Evolutionary conservation across 2,113 vertebrate species (phyloP).

Genomic region (Syngnathus scovelli): DNA sequence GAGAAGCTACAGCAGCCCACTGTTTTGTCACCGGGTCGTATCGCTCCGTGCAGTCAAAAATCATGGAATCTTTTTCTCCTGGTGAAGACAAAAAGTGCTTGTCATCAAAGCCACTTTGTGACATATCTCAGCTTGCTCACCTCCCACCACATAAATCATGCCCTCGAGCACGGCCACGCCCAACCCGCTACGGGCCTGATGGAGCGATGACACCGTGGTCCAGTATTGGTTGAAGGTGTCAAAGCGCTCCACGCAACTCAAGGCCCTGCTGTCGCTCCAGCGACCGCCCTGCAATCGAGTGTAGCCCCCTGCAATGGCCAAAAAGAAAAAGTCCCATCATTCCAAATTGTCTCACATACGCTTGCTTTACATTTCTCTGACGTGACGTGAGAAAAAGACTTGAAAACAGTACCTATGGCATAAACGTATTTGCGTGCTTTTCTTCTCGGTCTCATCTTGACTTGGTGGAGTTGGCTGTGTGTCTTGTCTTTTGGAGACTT

Average conservation of each 20-base stretch:
- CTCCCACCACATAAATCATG: constrained; percentile 96
- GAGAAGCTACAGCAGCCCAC: constrained; percentile 89
- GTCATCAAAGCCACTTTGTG: no score
- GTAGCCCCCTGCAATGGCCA: constrained; percentile 80
- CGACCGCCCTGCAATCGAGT: constrained; percentile 90
- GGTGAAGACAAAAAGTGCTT: constrained; percentile 4
- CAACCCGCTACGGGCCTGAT: constrained; percentile 91
- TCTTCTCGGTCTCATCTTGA: constrained; percentile 86
- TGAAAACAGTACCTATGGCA: constrained; percentile 78
- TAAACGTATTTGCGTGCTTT: constrained; percentile 98
- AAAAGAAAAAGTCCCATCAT: neutral
- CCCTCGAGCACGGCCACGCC: constrained; percentile 88
- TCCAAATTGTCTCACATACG: neutral
- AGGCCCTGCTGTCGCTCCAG: constrained; percentile 91
- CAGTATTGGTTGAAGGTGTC: constrained; percentile 98
- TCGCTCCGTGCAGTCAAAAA: constrained; percentile 94
- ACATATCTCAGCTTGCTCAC: constrained; percentile 58
- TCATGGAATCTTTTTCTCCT: constrained; percentile 97
- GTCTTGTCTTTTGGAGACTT: constrained; percentile 90
- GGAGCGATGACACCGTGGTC: constrained; percentile 94
- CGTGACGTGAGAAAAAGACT: neutral
- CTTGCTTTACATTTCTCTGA: no score
- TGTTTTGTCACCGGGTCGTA: constrained; percentile 95
- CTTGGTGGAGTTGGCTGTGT: constrained; percentile 81
- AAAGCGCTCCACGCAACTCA: constrained; percentile 94